Conservation (phyloP, 1,140 invertebrate species). For the Cotesia vestalis region DNA sequence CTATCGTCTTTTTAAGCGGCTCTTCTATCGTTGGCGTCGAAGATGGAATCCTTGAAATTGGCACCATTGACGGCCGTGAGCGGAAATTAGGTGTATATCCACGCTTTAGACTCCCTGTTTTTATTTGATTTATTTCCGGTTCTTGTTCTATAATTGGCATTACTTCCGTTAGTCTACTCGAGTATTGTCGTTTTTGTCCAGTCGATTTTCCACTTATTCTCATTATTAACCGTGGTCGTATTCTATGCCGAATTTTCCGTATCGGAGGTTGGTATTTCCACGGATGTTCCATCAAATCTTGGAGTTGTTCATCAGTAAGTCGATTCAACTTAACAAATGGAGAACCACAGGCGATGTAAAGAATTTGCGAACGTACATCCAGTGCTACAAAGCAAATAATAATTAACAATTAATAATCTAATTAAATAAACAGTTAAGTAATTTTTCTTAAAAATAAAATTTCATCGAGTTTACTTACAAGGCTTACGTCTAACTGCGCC, state of each 20-base stretch:
- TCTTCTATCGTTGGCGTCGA: background rate
- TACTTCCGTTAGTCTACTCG: conserved; percentile 17
- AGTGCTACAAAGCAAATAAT: conserved; percentile 44
- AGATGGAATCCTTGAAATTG: background rate
- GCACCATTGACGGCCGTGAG: background rate
- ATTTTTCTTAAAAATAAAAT: conserved; percentile 9
- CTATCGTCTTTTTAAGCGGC: conserved; percentile 46
- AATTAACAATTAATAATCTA: no score
- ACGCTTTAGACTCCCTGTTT: background rate
- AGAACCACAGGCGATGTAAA: conserved; percentile 60
- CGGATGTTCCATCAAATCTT: conserved; percentile 53
- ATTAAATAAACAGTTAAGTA: no score
- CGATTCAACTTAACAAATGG: conserved; percentile 62
- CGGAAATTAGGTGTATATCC: conserved; percentile 4
- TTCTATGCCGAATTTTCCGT: conserved; percentile 40
- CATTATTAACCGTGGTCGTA: conserved; percentile 40
- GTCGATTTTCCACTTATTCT: conserved; percentile 13
- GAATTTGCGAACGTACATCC: conserved; percentile 54
- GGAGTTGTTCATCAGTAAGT: conserved; percentile 54
- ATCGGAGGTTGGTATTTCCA: conserved; percentile 48
- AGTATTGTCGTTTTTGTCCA: background rate
- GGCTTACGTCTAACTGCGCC: conserved; percentile 54
- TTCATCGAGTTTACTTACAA: conserved; percentile 47
- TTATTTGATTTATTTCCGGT: background rate
- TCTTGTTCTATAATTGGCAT: conserved; percentile 22